Conservation (phyloP, 2,888 invertebrate species). For the Subacronicta megacephala region DNA sequence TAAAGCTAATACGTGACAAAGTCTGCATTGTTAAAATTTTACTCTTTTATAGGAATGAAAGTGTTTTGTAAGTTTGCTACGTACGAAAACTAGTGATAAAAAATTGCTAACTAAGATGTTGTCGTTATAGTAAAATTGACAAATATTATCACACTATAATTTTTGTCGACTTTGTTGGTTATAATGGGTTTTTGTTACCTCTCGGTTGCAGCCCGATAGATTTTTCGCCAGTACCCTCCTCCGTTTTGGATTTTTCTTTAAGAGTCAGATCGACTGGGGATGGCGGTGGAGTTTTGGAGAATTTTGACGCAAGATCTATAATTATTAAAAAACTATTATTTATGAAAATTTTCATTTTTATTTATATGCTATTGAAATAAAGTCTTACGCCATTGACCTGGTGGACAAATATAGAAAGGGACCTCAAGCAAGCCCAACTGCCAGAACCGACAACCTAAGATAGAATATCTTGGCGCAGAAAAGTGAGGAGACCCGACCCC, state of each 20-base stretch:
- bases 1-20: slow-evolving; percentile 1
- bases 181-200: slow-evolving; percentile 68
- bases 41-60: slow-evolving; percentile 5
- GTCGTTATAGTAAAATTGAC: slow-evolving; percentile 11
- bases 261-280: slow-evolving; percentile 91
- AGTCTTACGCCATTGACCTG: too few species aligned
- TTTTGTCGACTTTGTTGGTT: slow-evolving; percentile 19
- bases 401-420: too few species aligned
- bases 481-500: too few species aligned
- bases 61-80: slow-evolving; percentile 23
- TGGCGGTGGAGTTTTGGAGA: slow-evolving; percentile 92
- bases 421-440: too few species aligned
- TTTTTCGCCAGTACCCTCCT: slow-evolving; percentile 77
- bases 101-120: slow-evolving; percentile 24
- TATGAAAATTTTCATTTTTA: too few species aligned
- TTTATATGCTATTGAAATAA: too few species aligned
- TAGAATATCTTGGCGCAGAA: too few species aligned
- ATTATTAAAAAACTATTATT: neutral
- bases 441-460: too few species aligned
- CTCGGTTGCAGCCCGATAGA: slow-evolving; percentile 83
- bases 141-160: slow-evolving; percentile 21
- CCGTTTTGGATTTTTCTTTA: slow-evolving; percentile 85
- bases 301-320: slow-evolving; percentile 90
- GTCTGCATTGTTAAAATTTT: neutral
- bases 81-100: slow-evolving; percentile 13